phyloP scores from a whole-genome alignment of 2,888 invertebrate genomes.

The Lasioglossum pauxillum region DNA sequence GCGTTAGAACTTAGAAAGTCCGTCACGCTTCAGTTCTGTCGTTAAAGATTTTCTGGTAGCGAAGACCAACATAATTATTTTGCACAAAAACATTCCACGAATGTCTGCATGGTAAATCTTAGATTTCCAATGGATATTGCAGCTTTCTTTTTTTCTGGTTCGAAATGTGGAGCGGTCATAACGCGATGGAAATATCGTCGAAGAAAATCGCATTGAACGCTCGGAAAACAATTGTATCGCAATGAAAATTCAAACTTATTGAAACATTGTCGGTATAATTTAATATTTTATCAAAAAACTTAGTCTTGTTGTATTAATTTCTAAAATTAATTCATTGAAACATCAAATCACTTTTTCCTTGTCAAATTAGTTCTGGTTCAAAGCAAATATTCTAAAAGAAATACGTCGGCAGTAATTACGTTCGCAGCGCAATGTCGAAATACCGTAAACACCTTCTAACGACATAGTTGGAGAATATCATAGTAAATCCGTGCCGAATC shows the following conservation, averaged over 20 bases:
- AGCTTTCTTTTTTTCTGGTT: not conserved
- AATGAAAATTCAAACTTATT: not conserved
- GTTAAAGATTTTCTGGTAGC: constrained; percentile 5
- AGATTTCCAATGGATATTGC: not conserved
- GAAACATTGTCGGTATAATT: not conserved
- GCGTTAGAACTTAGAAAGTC: constrained; percentile 8
- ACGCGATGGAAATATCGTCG: not conserved
- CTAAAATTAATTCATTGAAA: not conserved
- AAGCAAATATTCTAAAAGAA: not conserved
- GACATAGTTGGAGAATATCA: constrained; percentile 13
- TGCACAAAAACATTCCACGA: not conserved
- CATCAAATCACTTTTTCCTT: not conserved
- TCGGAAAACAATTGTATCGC: not conserved
- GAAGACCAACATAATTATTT: not conserved
- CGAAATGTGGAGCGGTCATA: not conserved
- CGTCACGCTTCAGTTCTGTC: constrained; percentile 1
- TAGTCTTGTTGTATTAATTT: no score
- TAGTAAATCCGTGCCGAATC: constrained; percentile 5
- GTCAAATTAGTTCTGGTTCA: not conserved
- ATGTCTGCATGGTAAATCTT: not conserved
- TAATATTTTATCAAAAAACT: not conserved
- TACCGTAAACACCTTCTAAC: not conserved
- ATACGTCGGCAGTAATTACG: constrained; percentile 8
- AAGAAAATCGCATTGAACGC: not conserved
- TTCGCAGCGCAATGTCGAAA: not conserved